Base-by-base conservation (phyloP, 2,888 invertebrate genomes). In the Drosophila pullipes region DNA sequence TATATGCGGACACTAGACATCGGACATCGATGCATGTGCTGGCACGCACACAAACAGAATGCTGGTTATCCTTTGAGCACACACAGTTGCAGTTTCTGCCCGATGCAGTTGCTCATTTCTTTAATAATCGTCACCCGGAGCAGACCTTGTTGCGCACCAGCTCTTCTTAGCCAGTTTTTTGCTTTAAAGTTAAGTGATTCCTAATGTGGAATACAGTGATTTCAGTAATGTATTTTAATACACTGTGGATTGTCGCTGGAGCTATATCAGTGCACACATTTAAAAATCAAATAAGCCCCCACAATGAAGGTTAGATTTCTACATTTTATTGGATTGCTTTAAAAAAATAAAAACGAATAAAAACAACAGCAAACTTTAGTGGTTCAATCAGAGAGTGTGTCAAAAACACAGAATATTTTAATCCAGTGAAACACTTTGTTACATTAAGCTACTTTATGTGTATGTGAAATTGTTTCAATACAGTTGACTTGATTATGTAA, bases 101-200 rank as follows among this genome's bases (percentile, higher is more conserved):
- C 55, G 72, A 76, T 76, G 82, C 82, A 78, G 79, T 71, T 82
- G 66, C 76, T 85, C 82, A 82, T 72, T 82, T 82, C 69, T 57
- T 64, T 25, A 62, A 31, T 25, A 65, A 52, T 18, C 62, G 73
- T 74, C 79, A 66, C 49, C 25, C 50, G 72, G 60, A 59, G 44
- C 59, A 63, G 82, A 78, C 75, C 78, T 65, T 62, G 61, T 55
- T 33, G 44, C n/a, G 57, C 33, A 57, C 50, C 57, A 13, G 41
- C 54, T 62, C 16, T 52, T n/a, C 31, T 54, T 11, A 53, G 41
- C 11, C 59, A 35, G 35, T 31, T 25, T 16, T 37, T 57, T 33
- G 1, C 18, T 41, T 18, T 22, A 57, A 50, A 41, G 41, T 54
- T 39, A 28, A 61, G 70, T 59, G 39, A 37, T 49, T 70, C 41